Percentiles rank a stretch among this genome's conserved stretches.
Evolutionary conservation across 2,797 vertebrate species (phyloP).

Genomic region (Labroides dimidiatus): DNA sequence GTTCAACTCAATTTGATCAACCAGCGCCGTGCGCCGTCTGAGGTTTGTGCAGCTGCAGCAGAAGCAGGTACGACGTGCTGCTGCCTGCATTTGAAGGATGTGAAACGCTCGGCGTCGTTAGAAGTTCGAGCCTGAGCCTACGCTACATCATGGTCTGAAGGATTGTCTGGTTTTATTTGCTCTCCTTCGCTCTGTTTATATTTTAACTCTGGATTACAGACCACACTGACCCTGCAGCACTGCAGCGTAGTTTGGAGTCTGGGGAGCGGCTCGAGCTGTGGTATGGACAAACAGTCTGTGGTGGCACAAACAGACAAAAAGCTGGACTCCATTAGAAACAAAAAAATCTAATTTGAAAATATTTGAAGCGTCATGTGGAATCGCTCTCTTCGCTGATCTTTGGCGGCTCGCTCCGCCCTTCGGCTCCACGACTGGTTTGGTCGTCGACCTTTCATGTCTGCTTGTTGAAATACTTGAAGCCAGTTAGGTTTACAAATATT

Average conservation of each 20-base stretch:
- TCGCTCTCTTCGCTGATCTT: constrained; percentile 37
- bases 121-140: constrained; percentile 33
- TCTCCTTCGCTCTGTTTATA: constrained; percentile 49
- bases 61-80: constrained; percentile 20
- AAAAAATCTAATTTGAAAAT: constrained; percentile 32
- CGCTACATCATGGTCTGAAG: constrained; percentile 7
- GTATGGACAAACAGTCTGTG: constrained; percentile 48
- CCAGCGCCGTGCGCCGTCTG: background rate
- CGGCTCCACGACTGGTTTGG: constrained; percentile 23
- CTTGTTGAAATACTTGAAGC: constrained; percentile 51
- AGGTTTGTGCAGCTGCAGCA: background rate
- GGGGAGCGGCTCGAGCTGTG: constrained; percentile 47
- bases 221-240: constrained; percentile 34
- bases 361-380: constrained; percentile 48
- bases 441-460: constrained; percentile 55
- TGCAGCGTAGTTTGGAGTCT: constrained; percentile 58
- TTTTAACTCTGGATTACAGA: constrained; percentile 49
- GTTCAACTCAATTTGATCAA: background rate
- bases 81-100: constrained; percentile 9
- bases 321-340: constrained; percentile 42
- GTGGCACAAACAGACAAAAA: constrained; percentile 53
- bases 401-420: constrained; percentile 2
- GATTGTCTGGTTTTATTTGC: constrained; percentile 52
- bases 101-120: constrained; percentile 55
- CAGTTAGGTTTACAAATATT: constrained; percentile 62